phyloP scores from a whole-genome alignment of 2,888 invertebrate species.

The Philhelius pedissequus region DNA sequence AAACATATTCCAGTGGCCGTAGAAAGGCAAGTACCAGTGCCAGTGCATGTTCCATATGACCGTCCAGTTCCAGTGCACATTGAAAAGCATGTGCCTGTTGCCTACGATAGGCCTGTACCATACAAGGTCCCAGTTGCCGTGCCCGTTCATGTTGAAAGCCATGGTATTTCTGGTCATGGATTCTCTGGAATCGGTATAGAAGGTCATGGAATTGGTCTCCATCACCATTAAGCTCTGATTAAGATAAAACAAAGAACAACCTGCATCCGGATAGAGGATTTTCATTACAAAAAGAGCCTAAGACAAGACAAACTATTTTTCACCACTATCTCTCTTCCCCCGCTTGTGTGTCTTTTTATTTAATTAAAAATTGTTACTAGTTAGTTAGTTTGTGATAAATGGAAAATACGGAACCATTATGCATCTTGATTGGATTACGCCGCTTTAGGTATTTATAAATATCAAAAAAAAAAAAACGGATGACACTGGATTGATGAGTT shows the following conservation, averaged over 20 bases:
- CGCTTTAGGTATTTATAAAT: constrained; percentile 24
- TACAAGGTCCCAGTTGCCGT: constrained; percentile 81
- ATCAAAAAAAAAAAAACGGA: constrained; percentile 2
- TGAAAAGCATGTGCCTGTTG: constrained; percentile 82
- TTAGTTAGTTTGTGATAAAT: constrained; percentile 77
- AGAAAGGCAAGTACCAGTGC: constrained; percentile 83
- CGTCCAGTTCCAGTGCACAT: constrained; percentile 82
- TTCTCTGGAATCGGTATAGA: constrained; percentile 69
- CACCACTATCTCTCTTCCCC: background rate
- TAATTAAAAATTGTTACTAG: constrained; percentile 69
- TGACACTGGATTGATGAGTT: constrained; percentile 34
- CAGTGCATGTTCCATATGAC: constrained; percentile 80
- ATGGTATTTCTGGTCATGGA: constrained; percentile 70
- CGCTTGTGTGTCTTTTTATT: constrained; percentile 28
- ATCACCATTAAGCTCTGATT: constrained; percentile 62
- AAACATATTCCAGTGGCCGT: constrained; percentile 84
- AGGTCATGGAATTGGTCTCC: constrained; percentile 70
- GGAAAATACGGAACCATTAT: constrained; percentile 47
- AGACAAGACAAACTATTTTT: constrained; percentile 69
- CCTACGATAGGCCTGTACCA: constrained; percentile 84
- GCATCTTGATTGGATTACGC: constrained; percentile 34
- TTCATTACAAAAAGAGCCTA: constrained; percentile 69
- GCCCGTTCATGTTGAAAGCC: constrained; percentile 76
- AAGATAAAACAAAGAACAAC: constrained; percentile 49
- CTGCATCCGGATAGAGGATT: constrained; percentile 70